phyloP scores from a whole-genome alignment of 23 tunicate genomes.

The Trididemnum nubilum region DNA sequence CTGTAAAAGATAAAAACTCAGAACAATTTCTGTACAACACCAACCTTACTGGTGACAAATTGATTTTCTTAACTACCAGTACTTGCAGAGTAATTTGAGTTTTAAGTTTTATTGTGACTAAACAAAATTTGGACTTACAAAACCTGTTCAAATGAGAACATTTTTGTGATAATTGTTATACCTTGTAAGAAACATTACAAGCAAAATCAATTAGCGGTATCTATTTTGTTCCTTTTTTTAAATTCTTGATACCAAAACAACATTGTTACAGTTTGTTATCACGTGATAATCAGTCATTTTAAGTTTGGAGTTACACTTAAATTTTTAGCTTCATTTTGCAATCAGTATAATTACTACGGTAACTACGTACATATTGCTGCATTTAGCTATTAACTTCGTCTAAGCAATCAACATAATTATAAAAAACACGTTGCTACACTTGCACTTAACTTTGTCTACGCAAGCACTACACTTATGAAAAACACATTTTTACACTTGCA shows the following conservation, averaged over 20 bases:
- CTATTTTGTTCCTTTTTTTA: background rate
- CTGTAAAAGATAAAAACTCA: background rate
- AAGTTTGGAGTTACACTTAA: background rate
- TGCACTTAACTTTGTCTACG: background rate
- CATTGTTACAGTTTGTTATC: background rate
- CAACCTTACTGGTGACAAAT: background rate
- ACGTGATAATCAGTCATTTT: background rate
- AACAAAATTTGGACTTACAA: background rate
- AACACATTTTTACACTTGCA: background rate
- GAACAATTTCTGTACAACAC: background rate
- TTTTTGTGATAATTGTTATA: background rate
- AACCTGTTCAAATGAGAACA: background rate
- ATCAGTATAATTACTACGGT: no score
- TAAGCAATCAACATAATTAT: background rate
- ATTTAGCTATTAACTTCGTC: no score
- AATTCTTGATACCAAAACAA: background rate
- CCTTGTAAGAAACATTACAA: background rate
- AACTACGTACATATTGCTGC: no score
- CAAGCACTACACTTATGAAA: background rate
- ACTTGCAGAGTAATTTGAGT: background rate
- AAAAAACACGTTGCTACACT: background rate
- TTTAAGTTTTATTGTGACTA: background rate
- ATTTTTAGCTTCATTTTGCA: no score
- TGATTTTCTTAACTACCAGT: background rate
- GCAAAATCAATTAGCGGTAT: no score